Conservation (phyloP, 1,140 invertebrate species). For the Lucilia sericata region DNA sequence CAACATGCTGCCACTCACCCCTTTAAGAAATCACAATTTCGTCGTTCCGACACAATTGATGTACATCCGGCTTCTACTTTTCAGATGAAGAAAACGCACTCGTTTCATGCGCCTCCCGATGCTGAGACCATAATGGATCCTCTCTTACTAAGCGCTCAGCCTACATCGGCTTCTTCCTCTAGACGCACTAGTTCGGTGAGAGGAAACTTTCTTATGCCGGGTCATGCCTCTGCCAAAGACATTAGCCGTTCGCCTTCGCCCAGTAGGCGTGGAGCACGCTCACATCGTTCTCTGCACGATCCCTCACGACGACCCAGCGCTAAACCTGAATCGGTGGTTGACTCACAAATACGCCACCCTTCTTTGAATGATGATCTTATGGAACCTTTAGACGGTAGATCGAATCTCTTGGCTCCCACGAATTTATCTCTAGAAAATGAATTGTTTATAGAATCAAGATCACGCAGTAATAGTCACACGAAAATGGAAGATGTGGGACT, state of each 20-base stretch:
- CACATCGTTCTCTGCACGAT: constrained; percentile 66
- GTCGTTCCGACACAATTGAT: constrained; percentile 67
- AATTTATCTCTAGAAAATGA: constrained; percentile 65
- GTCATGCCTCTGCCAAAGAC: constrained; percentile 55
- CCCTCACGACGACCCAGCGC: constrained; percentile 56
- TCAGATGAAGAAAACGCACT: constrained; percentile 68
- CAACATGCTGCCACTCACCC: constrained; percentile 52
- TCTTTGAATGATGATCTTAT: constrained; percentile 65
- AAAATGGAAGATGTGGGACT: constrained; percentile 65
- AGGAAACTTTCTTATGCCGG: constrained; percentile 64
- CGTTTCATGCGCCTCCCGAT: constrained; percentile 67
- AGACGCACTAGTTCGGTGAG: constrained; percentile 65
- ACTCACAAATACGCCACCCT: constrained; percentile 64
- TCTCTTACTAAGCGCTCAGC: constrained; percentile 54
- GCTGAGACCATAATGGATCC: constrained; percentile 59
- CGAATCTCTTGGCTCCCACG: constrained; percentile 53
- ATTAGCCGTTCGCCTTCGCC: constrained; percentile 65
- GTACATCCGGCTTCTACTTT: constrained; percentile 67
- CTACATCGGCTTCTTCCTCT: constrained; percentile 58
- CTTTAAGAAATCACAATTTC: constrained; percentile 64
- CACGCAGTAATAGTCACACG: constrained; percentile 65
- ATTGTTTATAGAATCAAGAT: constrained; percentile 63
- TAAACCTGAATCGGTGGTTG: constrained; percentile 61
- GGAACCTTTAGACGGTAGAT: constrained; percentile 53
- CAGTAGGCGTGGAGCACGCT: constrained; percentile 61